Evolutionary conservation across 2,888 invertebrate species (phyloP), one percentile per base, ranked within the genome.

Genomic region (Psococerastis gibbosa): DNA sequence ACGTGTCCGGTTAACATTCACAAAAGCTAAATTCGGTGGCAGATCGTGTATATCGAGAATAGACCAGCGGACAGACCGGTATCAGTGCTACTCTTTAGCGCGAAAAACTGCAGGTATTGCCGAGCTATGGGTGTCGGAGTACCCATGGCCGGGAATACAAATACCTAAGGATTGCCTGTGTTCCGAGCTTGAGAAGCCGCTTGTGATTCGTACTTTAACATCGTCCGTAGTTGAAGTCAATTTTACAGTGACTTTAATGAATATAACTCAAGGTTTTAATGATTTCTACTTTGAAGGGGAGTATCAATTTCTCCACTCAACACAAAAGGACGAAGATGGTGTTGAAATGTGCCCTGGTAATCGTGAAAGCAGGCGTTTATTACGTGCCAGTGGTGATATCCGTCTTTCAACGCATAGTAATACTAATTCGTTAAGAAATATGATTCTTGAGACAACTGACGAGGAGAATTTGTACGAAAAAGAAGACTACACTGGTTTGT

Each of bases 261-360:
- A 78, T 61, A 76, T 81, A 45, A 75, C 78, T 5, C 78, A 84
- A 60, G 79, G 84, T 63, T 79, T 81, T 55, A 70, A 76, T 45
- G 75, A 79, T 56, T 82, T 81, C 60, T 73, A 74, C 56, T 81
- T 84, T 61, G 82, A 83, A 54, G 78, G 43, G 41, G 73, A 72
- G 56, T 78, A 73, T 52, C 75, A 75, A 55, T 77, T 76, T 57
- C 61, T 75, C 41, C 66, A 73, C 0, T 65, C 65, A 35, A 66
- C 63, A 2, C 69, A 67, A 6, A 66, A 68, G 2, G 71, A 71
- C 46, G 68, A 67, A 49, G 67, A 69, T 35, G 63, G 67, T 16
- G 49, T 52, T 15, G 60, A 61, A 48, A 60, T 60, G n/a, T 79
- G 80, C 56, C 67, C 73, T 1, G 69, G 73, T 27, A 71, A 71